Evolutionary conservation across 2,797 vertebrate species (phyloP).

Genomic region (Mormyrops attenuatus): DNA sequence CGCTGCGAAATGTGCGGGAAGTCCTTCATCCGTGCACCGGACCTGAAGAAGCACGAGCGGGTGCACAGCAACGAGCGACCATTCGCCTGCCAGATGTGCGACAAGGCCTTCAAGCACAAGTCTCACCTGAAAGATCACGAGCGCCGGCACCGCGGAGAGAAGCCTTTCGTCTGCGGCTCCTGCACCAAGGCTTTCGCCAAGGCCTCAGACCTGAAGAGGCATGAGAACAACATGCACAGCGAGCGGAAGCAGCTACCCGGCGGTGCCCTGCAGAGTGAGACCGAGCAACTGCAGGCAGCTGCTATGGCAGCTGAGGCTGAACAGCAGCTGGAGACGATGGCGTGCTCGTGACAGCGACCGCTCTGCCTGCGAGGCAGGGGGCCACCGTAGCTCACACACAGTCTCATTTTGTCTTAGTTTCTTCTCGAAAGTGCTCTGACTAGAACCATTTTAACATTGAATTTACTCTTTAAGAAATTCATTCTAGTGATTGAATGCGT

Average conservation of each 20-base stretch:
- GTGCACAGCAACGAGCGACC: slow-evolving; percentile 97
- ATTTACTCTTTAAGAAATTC: slow-evolving; percentile 25
- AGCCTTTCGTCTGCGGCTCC: slow-evolving; percentile 93
- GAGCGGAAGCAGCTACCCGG: slow-evolving; percentile 86
- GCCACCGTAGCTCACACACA: background rate
- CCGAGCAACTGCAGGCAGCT: slow-evolving; percentile 89
- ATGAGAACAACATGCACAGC: slow-evolving; percentile 98
- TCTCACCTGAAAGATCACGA: slow-evolving; percentile 99
- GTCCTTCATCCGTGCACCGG: slow-evolving; percentile 91
- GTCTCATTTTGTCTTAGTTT: slow-evolving; percentile 11
- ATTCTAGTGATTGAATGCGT: slow-evolving; percentile 18
- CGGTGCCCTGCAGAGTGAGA: slow-evolving; percentile 86
- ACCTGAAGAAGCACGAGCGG: slow-evolving; percentile 91
- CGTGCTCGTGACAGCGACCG: slow-evolving; percentile 52
- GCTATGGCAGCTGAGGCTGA: slow-evolving; percentile 94
- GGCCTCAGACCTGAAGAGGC: slow-evolving; percentile 92
- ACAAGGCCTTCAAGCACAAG: slow-evolving; percentile 99
- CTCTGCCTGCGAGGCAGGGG: background rate
- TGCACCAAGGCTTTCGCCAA: slow-evolving; percentile 98
- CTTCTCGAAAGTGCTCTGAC: slow-evolving; percentile 33
- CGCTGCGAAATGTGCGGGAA: slow-evolving; percentile 95
- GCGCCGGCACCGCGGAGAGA: slow-evolving; percentile 88
- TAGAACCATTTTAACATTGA: slow-evolving; percentile 27
- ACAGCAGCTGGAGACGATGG: slow-evolving; percentile 85
- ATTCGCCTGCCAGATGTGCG: slow-evolving; percentile 93